Evolutionary conservation across 1,140 invertebrate genomes (phyloP).

Genomic region (Meloidogyne hapla): DNA sequence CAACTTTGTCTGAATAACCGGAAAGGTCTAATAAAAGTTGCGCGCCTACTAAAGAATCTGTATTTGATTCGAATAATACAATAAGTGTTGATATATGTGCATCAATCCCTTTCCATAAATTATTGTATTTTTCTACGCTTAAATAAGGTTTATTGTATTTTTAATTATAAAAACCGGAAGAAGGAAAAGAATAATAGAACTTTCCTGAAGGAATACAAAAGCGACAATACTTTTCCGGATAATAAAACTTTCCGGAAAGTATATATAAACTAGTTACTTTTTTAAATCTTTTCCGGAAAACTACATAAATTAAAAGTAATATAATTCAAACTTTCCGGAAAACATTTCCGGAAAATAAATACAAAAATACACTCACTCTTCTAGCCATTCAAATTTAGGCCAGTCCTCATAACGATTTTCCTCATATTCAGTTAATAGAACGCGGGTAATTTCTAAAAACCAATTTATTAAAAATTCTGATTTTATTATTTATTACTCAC

Average conservation of each 20-base stretch:
- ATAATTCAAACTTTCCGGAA: too few relatives aligned
- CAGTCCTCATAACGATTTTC: slow-evolving; percentile 59
- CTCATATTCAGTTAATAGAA: slow-evolving; percentile 51
- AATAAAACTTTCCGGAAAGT: too few relatives aligned
- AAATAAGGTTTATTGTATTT: slow-evolving; percentile 13
- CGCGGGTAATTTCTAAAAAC: slow-evolving; percentile 49
- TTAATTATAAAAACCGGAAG: too few relatives aligned
- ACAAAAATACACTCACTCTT: slow-evolving; percentile 37
- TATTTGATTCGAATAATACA: slow-evolving; percentile 55
- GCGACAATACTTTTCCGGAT: too few relatives aligned
- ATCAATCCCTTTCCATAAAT: slow-evolving; percentile 56
- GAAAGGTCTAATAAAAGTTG: slow-evolving; percentile 54
- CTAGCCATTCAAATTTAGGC: slow-evolving; percentile 59
- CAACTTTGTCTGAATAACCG: slow-evolving; percentile 46
- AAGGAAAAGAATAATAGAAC: too few relatives aligned
- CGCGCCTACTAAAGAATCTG: slow-evolving; percentile 37
- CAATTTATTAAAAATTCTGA: not conserved
- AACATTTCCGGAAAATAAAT: not conserved
- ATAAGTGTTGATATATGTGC: slow-evolving; percentile 46
- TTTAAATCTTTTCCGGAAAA: too few relatives aligned
- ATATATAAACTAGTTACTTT: too few relatives aligned
- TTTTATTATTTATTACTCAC: not conserved
- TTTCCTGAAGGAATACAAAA: too few relatives aligned
- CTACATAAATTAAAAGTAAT: too few relatives aligned
- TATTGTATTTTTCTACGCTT: slow-evolving; percentile 55